Evolutionary conservation across 2,888 invertebrate species (phyloP).

Genomic region (Gisinianus flammeolus): DNA sequence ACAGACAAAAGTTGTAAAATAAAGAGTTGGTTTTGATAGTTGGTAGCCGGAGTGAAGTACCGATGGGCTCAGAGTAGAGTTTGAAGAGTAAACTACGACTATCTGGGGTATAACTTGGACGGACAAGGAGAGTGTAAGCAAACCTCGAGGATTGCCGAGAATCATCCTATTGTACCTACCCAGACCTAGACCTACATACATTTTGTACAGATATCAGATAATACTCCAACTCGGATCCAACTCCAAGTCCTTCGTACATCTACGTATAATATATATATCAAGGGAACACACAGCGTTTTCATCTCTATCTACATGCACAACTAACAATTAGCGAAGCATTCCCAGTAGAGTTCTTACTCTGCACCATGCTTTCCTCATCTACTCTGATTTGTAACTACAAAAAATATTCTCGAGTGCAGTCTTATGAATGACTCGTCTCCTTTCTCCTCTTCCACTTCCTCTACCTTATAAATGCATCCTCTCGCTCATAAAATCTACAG

Average conservation of each 20-base stretch:
- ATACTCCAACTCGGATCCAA: too few relatives aligned
- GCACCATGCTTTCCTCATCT: not conserved
- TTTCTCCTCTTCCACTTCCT: not conserved
- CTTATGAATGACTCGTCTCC: not conserved
- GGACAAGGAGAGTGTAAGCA: not conserved
- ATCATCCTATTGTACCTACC: too few relatives aligned
- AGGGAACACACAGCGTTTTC: not conserved
- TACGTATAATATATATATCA: not conserved
- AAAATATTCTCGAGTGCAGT: too few relatives aligned
- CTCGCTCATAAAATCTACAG: too few relatives aligned
- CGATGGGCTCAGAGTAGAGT: not conserved
- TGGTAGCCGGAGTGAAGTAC: not conserved
- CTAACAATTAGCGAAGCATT: not conserved
- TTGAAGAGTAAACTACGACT: slow-evolving; percentile 17
- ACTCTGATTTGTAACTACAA: too few relatives aligned
- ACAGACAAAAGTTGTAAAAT: not conserved
- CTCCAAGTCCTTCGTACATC: not conserved
- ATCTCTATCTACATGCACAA: not conserved
- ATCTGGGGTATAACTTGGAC: slow-evolving; percentile 12
- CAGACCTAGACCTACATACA: too few relatives aligned
- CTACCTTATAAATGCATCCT: not conserved
- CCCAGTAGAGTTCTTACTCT: not conserved
- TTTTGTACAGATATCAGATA: too few relatives aligned
- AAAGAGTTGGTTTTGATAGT: not conserved
- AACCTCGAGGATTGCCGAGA: not conserved